Conservation (phyloP, 37 sponge, comb jelly and placozoan species). For the Spongia lamella region DNA sequence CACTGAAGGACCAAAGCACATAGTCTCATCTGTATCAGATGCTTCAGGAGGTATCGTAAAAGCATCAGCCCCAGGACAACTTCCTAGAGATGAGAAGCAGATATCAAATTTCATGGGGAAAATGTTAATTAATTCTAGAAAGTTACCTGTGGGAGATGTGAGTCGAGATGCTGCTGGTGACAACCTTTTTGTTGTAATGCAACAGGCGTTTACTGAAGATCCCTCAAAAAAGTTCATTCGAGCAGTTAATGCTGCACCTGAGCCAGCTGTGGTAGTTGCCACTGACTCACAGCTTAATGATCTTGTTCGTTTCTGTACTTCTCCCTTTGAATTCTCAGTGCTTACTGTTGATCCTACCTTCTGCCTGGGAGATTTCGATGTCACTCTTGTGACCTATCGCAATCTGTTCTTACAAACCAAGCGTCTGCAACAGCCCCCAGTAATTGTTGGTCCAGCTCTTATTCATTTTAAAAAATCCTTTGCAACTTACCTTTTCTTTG, state of each 20-base stretch:
- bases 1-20: conserved; percentile 30
- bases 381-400: conserved; percentile 43
- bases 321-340: conserved; percentile 28
- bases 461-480: conserved; percentile 35
- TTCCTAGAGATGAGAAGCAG: conserved; percentile 54
- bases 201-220: conserved; percentile 3
- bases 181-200: conserved; percentile 22
- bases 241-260: conserved; percentile 45
- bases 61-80: conserved; percentile 42
- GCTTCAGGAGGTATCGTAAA: conserved; percentile 34
- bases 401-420: conserved; percentile 44
- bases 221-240: conserved; percentile 25
- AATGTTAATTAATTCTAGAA: background rate
- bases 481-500: conserved; percentile 57
- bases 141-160: background rate
- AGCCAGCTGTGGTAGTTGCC: conserved; percentile 55
- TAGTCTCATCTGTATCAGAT: conserved; percentile 6
- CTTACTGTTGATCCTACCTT: conserved; percentile 62
- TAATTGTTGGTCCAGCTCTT: conserved; percentile 29
- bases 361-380: conserved; percentile 55
- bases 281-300: conserved; percentile 42
- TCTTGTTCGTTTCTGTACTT: conserved; percentile 43
- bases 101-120: conserved; percentile 34
- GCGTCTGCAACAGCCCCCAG: conserved; percentile 25
- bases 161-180: conserved; percentile 40